phyloP scores from a whole-genome alignment of 2,797 vertebrate genomes.

The Eulemur rubriventer region DNA sequence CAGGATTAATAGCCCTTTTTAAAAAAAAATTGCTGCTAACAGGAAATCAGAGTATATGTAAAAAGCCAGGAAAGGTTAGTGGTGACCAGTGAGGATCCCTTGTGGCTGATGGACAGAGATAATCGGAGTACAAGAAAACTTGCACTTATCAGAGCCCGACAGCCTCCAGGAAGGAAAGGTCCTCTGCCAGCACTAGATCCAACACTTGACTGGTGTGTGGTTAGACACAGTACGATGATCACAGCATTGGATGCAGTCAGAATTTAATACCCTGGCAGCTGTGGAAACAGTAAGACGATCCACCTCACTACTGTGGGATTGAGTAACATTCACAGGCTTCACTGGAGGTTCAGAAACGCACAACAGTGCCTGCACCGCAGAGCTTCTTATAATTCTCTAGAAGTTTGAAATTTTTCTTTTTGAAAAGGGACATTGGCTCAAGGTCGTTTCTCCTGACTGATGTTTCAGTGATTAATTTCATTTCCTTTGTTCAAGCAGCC shows the following conservation, averaged over 20 bases:
- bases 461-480: constrained; percentile 66
- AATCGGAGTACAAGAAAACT: constrained; percentile 69
- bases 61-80: constrained; percentile 60
- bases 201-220: constrained; percentile 80
- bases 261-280: constrained; percentile 87
- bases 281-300: constrained; percentile 90
- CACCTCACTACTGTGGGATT: constrained; percentile 80
- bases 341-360: constrained; percentile 66
- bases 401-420: constrained; percentile 39
- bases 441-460: constrained; percentile 62
- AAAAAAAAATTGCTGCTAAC: background rate
- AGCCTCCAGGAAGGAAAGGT: constrained; percentile 65
- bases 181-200: constrained; percentile 78
- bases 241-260: constrained; percentile 85
- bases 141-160: constrained; percentile 59
- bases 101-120: constrained; percentile 63
- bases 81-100: constrained; percentile 62
- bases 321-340: constrained; percentile 81
- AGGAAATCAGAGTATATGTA: constrained; percentile 36
- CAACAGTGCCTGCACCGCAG: constrained; percentile 37
- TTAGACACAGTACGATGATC: constrained; percentile 83
- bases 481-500: constrained; percentile 52
- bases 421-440: constrained; percentile 41
- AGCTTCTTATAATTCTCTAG: constrained; percentile 57
- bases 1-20: background rate